These are phyloP conservation scores for Spodoptera exigua DNA, from an alignment of 2,888 invertebrate genomes.

Conservation along the genomic window DNA sequence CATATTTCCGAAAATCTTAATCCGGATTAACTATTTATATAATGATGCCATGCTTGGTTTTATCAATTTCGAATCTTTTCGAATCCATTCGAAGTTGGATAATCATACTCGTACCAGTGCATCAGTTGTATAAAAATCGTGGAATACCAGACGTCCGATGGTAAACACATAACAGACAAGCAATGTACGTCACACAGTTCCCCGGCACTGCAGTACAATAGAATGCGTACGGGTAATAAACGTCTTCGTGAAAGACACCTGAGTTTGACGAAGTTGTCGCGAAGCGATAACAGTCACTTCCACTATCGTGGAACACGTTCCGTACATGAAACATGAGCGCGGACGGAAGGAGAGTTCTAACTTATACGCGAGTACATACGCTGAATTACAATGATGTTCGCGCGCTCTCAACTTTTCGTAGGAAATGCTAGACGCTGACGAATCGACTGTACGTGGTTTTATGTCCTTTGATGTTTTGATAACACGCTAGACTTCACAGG, in stretches of 20 bases:
- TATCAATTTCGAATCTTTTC: no score
- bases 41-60: no score
- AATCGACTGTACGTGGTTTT: constrained; percentile 48
- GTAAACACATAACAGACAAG: constrained; percentile 9
- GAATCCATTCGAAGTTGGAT: no score
- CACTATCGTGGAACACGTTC: constrained; percentile 63
- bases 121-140: no score
- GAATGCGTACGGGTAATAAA: constrained; percentile 9
- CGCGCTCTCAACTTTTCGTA: constrained; percentile 50
- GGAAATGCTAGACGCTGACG: constrained; percentile 49
- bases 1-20: constrained; percentile 31
- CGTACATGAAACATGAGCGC: constrained; percentile 65
- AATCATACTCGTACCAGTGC: no score
- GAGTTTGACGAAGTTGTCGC: constrained; percentile 34
- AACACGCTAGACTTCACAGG: constrained; percentile 26
- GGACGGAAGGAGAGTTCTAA: constrained; percentile 73
- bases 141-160: no score
- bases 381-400: constrained; percentile 73
- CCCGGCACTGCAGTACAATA: background rate
- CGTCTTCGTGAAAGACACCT: constrained; percentile 35
- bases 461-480: constrained; percentile 44
- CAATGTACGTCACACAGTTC: background rate
- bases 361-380: constrained; percentile 60
- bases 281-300: constrained; percentile 55
- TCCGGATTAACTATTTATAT: constrained; percentile 18